Percentiles rank a stretch among this genome's conserved stretches.
Evolutionary conservation across 2,888 invertebrate species (phyloP).

Genomic region (Elmis aenea): DNA sequence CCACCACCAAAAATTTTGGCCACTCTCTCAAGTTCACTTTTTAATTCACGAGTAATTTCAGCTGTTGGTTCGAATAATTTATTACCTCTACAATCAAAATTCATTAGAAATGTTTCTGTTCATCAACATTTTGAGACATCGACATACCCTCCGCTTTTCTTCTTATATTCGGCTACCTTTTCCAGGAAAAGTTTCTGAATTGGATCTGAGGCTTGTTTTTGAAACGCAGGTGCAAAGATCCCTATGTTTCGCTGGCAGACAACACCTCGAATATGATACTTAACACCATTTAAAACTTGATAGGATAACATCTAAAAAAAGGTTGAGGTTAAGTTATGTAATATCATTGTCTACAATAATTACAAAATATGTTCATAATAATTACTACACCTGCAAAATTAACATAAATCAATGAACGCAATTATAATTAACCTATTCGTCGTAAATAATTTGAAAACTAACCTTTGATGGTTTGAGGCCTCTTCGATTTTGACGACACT

Average conservation of each 20-base stretch:
- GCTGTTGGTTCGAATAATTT: constrained; percentile 80
- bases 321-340: constrained; percentile 21
- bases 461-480: too few species aligned
- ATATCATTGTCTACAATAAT: constrained; percentile 5
- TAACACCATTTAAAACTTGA: constrained; percentile 36
- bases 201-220: constrained; percentile 77
- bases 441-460: too few species aligned
- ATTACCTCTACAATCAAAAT: constrained; percentile 68
- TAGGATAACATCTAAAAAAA: constrained; percentile 40
- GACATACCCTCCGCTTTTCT: constrained; percentile 76
- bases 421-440: too few species aligned
- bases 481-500: too few species aligned
- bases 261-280: constrained; percentile 32
- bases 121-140: not conserved
- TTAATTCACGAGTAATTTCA: constrained; percentile 67
- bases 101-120: constrained; percentile 1
- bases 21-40: constrained; percentile 75
- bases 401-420: too few species aligned
- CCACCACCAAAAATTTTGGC: constrained; percentile 73
- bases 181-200: constrained; percentile 92
- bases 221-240: constrained; percentile 60
- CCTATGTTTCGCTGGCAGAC: constrained; percentile 67
- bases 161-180: constrained; percentile 84
- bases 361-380: constrained; percentile 7
- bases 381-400: too few species aligned